These are phyloP conservation scores for Pachypanchax playfairii DNA, from an alignment of 2,113 vertebrate species.

Conservation along the genomic window DNA sequence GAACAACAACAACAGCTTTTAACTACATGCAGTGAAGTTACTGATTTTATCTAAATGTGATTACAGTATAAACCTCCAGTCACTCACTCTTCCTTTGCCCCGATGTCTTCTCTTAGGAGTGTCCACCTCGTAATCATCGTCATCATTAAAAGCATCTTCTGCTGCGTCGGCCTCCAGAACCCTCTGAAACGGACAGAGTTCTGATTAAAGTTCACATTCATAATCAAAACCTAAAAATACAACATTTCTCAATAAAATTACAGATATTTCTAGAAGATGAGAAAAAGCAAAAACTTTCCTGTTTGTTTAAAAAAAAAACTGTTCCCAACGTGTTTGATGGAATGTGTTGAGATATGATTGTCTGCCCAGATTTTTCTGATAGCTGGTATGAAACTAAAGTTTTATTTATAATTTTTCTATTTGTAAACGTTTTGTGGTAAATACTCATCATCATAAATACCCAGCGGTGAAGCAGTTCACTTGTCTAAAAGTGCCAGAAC, in stretches of 20 bases:
- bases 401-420: neutral
- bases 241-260: neutral
- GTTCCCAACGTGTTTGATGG: slow-evolving; percentile 7
- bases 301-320: neutral
- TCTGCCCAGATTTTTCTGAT: neutral
- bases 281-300: neutral
- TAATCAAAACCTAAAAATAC: neutral
- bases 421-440: neutral
- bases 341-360: slow-evolving; percentile 22
- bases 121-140: slow-evolving; percentile 95
- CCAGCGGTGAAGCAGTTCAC: slow-evolving; percentile 1
- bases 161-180: slow-evolving; percentile 98
- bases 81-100: slow-evolving; percentile 93
- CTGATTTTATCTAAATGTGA: neutral
- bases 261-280: neutral
- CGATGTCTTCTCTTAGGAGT: slow-evolving; percentile 94
- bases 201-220: slow-evolving; percentile 1
- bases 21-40: neutral
- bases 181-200: slow-evolving; percentile 77
- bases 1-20: neutral
- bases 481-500: slow-evolving; percentile 28
- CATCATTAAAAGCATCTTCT: slow-evolving; percentile 92
- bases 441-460: neutral
- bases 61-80: neutral
- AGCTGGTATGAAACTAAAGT: neutral